A percentile compares a stretch with the other conserved stretches of the same genome.
phyloP scores from a whole-genome alignment of 2,888 invertebrate species.

The Hydriomena furcata region DNA sequence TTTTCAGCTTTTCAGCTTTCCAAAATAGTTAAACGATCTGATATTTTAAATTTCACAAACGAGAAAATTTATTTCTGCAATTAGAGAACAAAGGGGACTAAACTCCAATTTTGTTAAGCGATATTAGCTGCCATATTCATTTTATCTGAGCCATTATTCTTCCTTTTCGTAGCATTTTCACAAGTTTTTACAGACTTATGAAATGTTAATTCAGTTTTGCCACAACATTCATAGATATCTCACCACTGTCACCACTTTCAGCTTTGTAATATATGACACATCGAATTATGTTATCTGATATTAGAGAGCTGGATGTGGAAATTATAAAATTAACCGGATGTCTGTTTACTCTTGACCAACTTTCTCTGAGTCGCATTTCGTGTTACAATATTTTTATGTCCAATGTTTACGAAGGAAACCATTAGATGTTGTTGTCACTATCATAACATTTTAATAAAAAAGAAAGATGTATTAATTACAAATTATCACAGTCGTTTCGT shows the following conservation, averaged over 20 bases:
- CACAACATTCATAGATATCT: no score
- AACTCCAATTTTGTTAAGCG: background rate
- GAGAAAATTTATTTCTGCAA: background rate
- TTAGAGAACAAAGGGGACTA: background rate
- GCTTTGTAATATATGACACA: no score
- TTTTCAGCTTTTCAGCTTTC: slow-evolving; percentile 11
- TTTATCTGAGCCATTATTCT: no score
- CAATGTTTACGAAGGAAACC: slow-evolving; percentile 35
- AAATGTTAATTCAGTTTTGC: no score
- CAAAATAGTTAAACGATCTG: slow-evolving; percentile 13
- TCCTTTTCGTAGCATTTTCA: no score
- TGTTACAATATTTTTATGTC: slow-evolving; percentile 50
- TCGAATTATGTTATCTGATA: slow-evolving; percentile 11
- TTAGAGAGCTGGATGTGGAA: slow-evolving; percentile 2
- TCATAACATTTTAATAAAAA: slow-evolving; percentile 5
- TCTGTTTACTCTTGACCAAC: slow-evolving; percentile 49
- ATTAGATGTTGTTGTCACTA: slow-evolving; percentile 31
- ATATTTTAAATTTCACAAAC: slow-evolving; percentile 4
- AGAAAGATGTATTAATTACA: background rate
- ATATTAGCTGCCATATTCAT: no score
- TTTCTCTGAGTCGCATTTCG: slow-evolving; percentile 43
- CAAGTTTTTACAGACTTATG: no score
- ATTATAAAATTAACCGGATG: slow-evolving; percentile 30
- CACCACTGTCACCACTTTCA: no score
- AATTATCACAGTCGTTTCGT: no score